Conservation (phyloP, 2,113 vertebrate species). For the Hystrix cristata region DNA sequence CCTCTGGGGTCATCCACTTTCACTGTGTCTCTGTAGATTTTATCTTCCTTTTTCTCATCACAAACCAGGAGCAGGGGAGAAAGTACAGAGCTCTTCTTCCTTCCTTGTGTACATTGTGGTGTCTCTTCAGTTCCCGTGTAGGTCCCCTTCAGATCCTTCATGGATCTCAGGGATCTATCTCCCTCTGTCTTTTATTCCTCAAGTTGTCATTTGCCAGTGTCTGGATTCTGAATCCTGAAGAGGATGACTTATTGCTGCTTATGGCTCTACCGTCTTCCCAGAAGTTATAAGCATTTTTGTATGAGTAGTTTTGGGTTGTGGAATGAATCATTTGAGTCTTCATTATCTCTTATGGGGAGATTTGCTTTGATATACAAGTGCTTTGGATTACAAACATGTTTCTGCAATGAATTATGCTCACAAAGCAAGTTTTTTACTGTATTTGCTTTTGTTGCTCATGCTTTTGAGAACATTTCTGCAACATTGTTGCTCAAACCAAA, state of each 20-base stretch:
- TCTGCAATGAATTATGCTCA: background rate
- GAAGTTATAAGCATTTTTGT: background rate
- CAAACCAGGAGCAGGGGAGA: background rate
- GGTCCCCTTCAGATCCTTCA: background rate
- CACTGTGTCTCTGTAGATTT: background rate
- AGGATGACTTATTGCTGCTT: background rate
- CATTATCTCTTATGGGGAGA: background rate
- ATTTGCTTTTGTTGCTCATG: background rate
- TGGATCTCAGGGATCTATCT: background rate
- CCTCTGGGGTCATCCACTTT: background rate
- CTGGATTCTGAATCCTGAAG: background rate
- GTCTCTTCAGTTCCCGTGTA: background rate
- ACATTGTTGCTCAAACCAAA: background rate
- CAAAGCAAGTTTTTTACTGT: background rate
- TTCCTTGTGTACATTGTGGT: background rate
- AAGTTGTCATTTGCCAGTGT: background rate
- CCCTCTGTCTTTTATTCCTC: background rate
- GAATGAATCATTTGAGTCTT: background rate
- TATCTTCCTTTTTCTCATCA: background rate
- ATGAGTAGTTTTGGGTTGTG: background rate
- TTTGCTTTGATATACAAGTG: background rate
- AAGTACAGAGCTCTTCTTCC: background rate
- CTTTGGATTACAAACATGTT: background rate
- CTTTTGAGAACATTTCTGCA: background rate
- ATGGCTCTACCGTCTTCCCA: background rate